phyloP scores from a whole-genome alignment of 2,113 vertebrate genomes.

The Cheilinus undulatus region DNA sequence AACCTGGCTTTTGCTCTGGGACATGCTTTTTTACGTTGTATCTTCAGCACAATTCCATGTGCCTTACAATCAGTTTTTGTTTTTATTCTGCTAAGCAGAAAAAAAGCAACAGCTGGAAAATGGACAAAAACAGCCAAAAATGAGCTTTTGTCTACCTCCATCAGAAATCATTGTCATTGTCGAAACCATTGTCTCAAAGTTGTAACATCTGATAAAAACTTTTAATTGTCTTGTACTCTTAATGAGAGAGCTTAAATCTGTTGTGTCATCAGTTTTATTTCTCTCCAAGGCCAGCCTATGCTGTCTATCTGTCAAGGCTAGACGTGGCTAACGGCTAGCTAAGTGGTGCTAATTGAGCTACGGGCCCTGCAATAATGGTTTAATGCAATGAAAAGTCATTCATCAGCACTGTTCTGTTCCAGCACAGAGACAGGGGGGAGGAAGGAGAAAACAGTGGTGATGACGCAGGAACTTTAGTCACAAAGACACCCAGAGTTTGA shows the following conservation, averaged over 20 bases:
- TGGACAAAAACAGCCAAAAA: neutral
- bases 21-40: too few species aligned
- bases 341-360: constrained; percentile 69
- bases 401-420: constrained; percentile 28
- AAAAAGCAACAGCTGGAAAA: neutral
- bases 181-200: neutral
- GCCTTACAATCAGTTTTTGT: neutral
- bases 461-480: neutral
- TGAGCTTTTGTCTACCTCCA: neutral
- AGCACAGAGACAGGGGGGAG: neutral
- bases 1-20: too few species aligned
- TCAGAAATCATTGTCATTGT: neutral
- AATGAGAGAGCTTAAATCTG: constrained; percentile 42
- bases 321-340: constrained; percentile 62
- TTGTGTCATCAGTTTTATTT: constrained; percentile 41
- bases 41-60: too few species aligned
- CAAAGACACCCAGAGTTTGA: neutral
- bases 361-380: constrained; percentile 43
- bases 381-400: constrained; percentile 42
- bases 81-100: neutral
- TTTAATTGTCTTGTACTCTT: constrained; percentile 13
- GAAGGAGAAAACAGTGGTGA: neutral
- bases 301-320: constrained; percentile 53
- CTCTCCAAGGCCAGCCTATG: constrained; percentile 19
- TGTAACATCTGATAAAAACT: neutral